Conservation (phyloP, 2,888 invertebrate genomes). For the Tethea ocularis region DNA sequence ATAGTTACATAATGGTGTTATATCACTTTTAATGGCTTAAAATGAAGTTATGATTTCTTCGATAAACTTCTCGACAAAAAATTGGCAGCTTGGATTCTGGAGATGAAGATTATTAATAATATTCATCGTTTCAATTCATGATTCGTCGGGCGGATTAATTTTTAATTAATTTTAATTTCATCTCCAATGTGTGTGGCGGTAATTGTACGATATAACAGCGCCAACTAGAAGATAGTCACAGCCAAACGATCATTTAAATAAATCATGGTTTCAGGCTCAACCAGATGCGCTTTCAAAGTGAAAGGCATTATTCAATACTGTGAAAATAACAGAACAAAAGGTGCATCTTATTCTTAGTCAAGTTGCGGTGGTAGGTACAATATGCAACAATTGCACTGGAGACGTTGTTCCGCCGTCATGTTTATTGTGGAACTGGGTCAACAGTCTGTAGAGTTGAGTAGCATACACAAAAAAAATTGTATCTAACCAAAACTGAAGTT, state of each 20-base stretch:
- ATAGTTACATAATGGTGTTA: not conserved
- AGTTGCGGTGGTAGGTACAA: not conserved
- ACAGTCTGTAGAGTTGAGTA: slow-evolving; percentile 8
- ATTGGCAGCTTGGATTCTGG: no score
- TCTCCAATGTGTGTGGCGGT: no score
- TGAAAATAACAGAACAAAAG: not conserved
- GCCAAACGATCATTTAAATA: no score
- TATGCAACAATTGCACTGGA: slow-evolving; percentile 29
- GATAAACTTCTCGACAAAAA: no score
- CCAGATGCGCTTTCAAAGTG: not conserved
- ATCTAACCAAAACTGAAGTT: not conserved
- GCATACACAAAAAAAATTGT: not conserved
- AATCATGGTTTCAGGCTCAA: no score
- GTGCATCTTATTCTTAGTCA: not conserved
- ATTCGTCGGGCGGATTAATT: no score
- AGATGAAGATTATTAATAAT: no score
- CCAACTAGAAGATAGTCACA: not conserved
- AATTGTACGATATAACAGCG: not conserved
- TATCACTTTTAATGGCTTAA: no score
- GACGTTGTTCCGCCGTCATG: slow-evolving; percentile 29
- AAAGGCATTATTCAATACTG: not conserved
- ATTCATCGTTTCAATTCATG: no score
- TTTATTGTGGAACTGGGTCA: slow-evolving; percentile 38
- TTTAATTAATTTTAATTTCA: no score
- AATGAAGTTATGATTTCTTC: no score